Conservation (phyloP, 2,113 vertebrate genomes). For the Menura novaehollandiae region DNA sequence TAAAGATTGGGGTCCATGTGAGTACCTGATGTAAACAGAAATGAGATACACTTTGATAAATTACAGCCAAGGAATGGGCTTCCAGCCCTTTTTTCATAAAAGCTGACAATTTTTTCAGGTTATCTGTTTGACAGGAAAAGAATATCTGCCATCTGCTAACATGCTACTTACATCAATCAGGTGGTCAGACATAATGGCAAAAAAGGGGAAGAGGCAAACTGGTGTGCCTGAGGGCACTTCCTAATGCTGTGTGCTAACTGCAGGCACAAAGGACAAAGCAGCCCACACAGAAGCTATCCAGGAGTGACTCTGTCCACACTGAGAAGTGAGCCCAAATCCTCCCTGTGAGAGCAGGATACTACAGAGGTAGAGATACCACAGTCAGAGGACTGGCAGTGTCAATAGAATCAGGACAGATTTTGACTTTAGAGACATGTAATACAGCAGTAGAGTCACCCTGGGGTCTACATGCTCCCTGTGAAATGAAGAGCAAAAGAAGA, state of each 20-base stretch:
- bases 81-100: neutral
- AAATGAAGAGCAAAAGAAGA: neutral
- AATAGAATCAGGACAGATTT: neutral
- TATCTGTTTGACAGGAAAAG: constrained; percentile 16
- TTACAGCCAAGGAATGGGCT: neutral
- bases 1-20: neutral
- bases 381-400: neutral
- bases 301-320: neutral
- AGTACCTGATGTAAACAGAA: neutral
- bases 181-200: neutral
- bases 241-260: neutral
- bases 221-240: neutral
- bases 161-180: constrained; percentile 6
- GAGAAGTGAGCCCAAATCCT: neutral
- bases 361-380: neutral
- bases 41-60: neutral
- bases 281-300: neutral
- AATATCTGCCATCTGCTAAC: constrained; percentile 26
- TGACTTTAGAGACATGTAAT: neutral
- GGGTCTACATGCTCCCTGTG: neutral
- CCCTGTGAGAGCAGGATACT: neutral
- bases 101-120: neutral
- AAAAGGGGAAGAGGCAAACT: neutral
- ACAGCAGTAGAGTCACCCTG: neutral
- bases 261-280: neutral